Evolutionary conservation across 2,113 vertebrate genomes (phyloP).

Genomic region (Meriones unguiculatus): DNA sequence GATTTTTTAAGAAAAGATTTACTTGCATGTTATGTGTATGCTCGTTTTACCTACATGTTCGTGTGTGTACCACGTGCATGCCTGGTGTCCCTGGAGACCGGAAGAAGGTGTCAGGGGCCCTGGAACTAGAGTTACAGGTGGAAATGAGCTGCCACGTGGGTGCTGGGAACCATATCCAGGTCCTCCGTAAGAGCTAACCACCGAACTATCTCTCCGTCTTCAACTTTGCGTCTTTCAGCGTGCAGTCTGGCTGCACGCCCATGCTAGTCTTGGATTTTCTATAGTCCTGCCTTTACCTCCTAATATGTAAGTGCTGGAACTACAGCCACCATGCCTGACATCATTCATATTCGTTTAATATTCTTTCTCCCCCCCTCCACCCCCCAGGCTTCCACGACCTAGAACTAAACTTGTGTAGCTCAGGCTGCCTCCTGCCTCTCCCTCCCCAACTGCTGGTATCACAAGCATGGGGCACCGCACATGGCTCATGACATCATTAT

Average conservation of each 20-base stretch:
- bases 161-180: background rate
- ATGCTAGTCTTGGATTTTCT: background rate
- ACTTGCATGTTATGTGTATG: background rate
- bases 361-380: background rate
- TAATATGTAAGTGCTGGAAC: too few species aligned
- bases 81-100: background rate
- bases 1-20: background rate
- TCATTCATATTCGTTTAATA: background rate
- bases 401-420: background rate
- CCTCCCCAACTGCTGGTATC: background rate
- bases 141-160: background rate
- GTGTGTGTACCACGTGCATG: background rate
- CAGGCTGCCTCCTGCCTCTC: background rate
- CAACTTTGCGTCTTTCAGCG: background rate
- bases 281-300: background rate
- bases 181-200: background rate
- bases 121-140: background rate
- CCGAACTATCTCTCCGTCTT: background rate
- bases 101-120: background rate
- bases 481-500: background rate
- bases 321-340: background rate
- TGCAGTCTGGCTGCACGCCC: background rate
- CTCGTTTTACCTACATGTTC: background rate
- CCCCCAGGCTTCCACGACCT: background rate
- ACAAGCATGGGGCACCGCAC: background rate